These are phyloP conservation scores for Epizoanthus ramosus DNA, from an alignment of 92 coral and sea anemone species.

Conservation along the genomic window DNA sequence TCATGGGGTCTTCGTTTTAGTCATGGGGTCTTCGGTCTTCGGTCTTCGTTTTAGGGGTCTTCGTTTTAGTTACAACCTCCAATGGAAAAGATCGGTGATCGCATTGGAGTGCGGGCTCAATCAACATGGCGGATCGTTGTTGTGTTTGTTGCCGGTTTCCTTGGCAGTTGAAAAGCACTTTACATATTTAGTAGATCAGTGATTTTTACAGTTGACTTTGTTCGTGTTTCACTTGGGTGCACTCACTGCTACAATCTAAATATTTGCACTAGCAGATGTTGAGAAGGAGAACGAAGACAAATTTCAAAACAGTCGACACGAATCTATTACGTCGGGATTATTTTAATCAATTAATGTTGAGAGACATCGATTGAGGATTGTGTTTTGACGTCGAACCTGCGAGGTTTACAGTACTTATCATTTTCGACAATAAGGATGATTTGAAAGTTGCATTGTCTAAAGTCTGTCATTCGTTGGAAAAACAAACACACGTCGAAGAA, in stretches of 20 bases:
- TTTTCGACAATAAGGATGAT: background rate
- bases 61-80: no score
- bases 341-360: no score
- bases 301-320: background rate
- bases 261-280: background rate
- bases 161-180: slow-evolving; percentile 23
- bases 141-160: slow-evolving; percentile 19
- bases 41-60: no score
- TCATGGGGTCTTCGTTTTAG: no score
- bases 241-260: background rate
- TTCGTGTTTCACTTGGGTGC: slow-evolving; percentile 18
- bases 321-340: background rate
- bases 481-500: background rate
- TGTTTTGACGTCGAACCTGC: background rate
- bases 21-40: no score
- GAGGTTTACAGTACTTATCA: slow-evolving; percentile 3
- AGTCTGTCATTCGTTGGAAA: background rate
- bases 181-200: slow-evolving; percentile 9
- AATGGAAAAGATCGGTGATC: background rate
- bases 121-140: slow-evolving; percentile 11
- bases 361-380: background rate
- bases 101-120: slow-evolving; percentile 3
- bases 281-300: background rate
- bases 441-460: background rate
- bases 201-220: slow-evolving; percentile 1